Evolutionary conservation across 2,797 vertebrate genomes (phyloP).

Genomic region (Xenopus petersii): DNA sequence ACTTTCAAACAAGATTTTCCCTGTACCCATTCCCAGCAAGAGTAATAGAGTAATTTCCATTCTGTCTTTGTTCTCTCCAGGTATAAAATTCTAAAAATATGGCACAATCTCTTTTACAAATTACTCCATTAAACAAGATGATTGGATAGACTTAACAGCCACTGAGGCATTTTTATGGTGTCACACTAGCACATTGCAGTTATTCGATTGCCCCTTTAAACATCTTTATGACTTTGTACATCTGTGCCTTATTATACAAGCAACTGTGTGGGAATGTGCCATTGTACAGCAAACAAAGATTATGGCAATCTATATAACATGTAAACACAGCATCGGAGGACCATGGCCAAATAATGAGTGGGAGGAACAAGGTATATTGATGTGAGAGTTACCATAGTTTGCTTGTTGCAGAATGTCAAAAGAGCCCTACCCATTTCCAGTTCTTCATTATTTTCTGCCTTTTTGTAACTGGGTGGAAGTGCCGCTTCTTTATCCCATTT

Average conservation of each 20-base stretch:
- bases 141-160: not conserved
- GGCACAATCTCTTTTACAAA: not conserved
- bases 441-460: constrained; percentile 48
- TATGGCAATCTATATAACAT: no score
- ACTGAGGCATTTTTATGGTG: not conserved
- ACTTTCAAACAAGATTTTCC: no score
- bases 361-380: no score
- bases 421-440: constrained; percentile 54
- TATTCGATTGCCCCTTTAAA: not conserved
- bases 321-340: no score
- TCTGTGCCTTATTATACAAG: not conserved
- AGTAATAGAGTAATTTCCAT: no score
- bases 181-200: not conserved
- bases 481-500: constrained; percentile 18
- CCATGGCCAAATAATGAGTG: no score
- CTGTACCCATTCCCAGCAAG: no score
- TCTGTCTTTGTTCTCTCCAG: no score
- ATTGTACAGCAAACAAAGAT: no score
- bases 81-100: not conserved
- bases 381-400: no score
- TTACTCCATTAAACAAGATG: not conserved
- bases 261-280: no score
- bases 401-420: not conserved
- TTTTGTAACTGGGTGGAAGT: not conserved
- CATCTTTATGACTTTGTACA: not conserved